Percentiles rank a stretch among this genome's conserved stretches.
phyloP scores from a whole-genome alignment of 2,888 invertebrate genomes.

The Tachystola acroxantha region DNA sequence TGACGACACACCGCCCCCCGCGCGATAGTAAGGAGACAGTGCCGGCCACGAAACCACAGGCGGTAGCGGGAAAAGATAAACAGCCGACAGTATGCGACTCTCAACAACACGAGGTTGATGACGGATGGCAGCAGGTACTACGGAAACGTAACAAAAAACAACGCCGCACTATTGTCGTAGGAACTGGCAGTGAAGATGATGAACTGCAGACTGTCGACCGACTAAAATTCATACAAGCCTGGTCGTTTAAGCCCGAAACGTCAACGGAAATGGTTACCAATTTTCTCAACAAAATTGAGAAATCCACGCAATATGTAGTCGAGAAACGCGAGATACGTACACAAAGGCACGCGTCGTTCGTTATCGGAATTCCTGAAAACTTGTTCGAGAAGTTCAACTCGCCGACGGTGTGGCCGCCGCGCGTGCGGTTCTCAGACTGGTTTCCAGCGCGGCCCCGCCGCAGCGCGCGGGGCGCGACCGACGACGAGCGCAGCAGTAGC shows the following conservation, averaged over 20 bases:
- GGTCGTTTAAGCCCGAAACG: background rate
- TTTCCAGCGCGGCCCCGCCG: background rate
- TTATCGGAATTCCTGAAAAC: background rate
- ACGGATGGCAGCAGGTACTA: background rate
- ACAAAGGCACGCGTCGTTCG: background rate
- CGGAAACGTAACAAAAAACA: background rate
- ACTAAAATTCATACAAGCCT: background rate
- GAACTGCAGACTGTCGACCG: background rate
- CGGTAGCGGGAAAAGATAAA: background rate
- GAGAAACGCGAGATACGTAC: background rate
- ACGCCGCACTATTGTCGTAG: background rate
- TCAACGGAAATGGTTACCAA: background rate
- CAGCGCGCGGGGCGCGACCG: background rate
- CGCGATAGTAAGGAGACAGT: background rate
- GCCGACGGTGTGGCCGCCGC: background rate
- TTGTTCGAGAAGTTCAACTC: background rate
- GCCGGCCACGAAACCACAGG: background rate
- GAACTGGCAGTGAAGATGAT: background rate
- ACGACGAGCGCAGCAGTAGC: background rate
- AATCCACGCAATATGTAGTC: background rate
- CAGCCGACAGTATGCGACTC: background rate
- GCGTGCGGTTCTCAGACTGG: constrained; percentile 1
- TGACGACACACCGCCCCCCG: background rate
- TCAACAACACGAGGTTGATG: background rate
- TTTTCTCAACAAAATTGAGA: background rate